phyloP scores from a whole-genome alignment of 2,888 invertebrate genomes.

The Aelia acuminata region DNA sequence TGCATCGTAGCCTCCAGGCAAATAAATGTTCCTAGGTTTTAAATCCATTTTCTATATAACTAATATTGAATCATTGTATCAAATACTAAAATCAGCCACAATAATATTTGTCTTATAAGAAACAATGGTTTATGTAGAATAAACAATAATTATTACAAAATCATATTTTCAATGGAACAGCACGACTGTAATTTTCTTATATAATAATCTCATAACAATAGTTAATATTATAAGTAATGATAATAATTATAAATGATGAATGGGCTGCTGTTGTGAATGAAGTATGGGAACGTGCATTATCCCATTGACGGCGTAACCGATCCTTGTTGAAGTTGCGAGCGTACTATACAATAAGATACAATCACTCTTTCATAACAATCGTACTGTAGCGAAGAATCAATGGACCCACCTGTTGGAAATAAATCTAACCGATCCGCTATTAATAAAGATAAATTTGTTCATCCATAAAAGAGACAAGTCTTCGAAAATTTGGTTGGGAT shows the following conservation, averaged over 20 bases:
- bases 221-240: too few species aligned
- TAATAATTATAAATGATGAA: background rate
- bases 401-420: background rate
- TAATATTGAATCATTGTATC: too few species aligned
- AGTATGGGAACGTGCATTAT: background rate
- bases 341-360: background rate
- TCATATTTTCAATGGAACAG: too few species aligned
- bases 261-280: background rate
- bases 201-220: too few species aligned
- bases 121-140: too few species aligned
- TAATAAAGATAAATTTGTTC: background rate
- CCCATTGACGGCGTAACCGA: conserved; percentile 11
- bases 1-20: too few species aligned
- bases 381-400: background rate
- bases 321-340: background rate
- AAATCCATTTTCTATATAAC: too few species aligned
- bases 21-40: too few species aligned
- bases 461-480: background rate
- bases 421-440: background rate
- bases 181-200: too few species aligned
- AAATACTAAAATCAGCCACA: too few species aligned
- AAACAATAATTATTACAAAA: too few species aligned
- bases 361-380: background rate
- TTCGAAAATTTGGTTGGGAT: background rate
- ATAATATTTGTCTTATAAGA: too few species aligned